Conservation (phyloP, 2,888 invertebrate genomes). For the Drosophila quasianomalipes region DNA sequence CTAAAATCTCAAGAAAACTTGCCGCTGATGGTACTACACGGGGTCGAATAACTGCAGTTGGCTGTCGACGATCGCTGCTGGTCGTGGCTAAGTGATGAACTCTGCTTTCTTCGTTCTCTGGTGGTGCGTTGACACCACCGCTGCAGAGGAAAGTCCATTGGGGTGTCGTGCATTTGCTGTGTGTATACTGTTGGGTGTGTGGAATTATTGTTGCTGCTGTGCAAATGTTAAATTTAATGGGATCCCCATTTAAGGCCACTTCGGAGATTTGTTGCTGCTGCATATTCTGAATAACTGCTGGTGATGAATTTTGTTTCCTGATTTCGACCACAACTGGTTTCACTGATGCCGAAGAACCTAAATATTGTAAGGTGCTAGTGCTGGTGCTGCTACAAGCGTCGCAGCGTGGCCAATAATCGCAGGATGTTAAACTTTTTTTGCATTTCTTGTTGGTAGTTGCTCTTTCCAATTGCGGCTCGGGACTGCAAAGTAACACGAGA, state of each 20-base stretch:
- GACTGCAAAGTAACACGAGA: constrained; percentile 38
- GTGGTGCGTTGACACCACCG: constrained; percentile 51
- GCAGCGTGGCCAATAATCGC: constrained; percentile 88
- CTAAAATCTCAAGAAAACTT: constrained; percentile 79
- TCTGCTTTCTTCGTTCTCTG: neutral
- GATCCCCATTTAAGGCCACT: constrained; percentile 69
- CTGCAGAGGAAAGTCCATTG: constrained; percentile 79
- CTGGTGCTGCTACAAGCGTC: constrained; percentile 65
- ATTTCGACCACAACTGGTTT: constrained; percentile 14
- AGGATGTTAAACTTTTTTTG: constrained; percentile 81
- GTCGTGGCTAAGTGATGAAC: neutral
- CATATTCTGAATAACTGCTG: constrained; percentile 19
- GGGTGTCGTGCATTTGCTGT: constrained; percentile 28
- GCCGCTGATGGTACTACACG: constrained; percentile 67
- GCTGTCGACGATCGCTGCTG: constrained; percentile 36
- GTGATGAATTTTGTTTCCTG: constrained; percentile 17
- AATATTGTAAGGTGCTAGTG: constrained; percentile 28
- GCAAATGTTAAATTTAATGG: constrained; percentile 44
- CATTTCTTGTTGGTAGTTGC: constrained; percentile 48
- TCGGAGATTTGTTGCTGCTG: constrained; percentile 58
- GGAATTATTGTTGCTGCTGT: constrained; percentile 4
- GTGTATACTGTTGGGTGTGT: neutral
- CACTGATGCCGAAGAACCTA: constrained; percentile 12
- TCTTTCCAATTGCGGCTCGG: neutral
- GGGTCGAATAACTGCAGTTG: constrained; percentile 53